Base-by-base conservation (phyloP, 2,113 vertebrate genomes). In the Gobiocypris rarus region DNA sequence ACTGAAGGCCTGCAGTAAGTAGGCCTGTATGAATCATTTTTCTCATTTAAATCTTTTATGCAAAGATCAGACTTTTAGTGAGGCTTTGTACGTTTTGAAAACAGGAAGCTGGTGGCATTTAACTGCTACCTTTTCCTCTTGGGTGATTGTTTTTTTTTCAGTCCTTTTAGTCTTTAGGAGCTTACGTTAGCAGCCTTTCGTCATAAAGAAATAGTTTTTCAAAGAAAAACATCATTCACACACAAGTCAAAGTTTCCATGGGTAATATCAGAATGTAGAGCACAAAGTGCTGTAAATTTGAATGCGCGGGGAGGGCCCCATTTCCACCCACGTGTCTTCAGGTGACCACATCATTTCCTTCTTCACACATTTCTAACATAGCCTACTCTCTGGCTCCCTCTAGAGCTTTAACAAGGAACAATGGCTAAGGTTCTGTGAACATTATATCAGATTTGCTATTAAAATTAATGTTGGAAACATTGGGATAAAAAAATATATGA, bases 171-270 rank as follows among this genome's bases (percentile, higher is more conserved):
- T 9, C 19, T 74, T 41, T 58, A 11, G 8, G 73, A 48, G 1
- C 24, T 31, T 75, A 52, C 15, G 7, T 28, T 54, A 41, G 45
- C 45, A 34, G 54, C 38, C 63, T n/a, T 71, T 52, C 19, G 54
- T 24, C 69, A 75, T 70, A 85, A 75, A 78, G 69, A 85, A 85
- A 85, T 85, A 59, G 75, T 76, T 82, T n/a, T 87, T 82, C 83
- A 70, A 31, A 45, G 65, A 76, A 71, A 83, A 87, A 79, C 59
- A 75, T 43, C 59, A 78, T 67, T 75, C 45, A 58, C 17, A 75
- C 19, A 83, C 75, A 61, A 78, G 34, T 83, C 75, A 87, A 87
- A 83, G 82, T 59, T 84, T 83, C 19, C 82, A 45, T 50, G 26
- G 22, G 84, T 85, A 63, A 85, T 65, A 63, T 45, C 45, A 17